Evolutionary conservation across 2,888 invertebrate species (phyloP), one percentile per base, ranked within the genome.

Genomic region (Didymodactylos carnosus): DNA sequence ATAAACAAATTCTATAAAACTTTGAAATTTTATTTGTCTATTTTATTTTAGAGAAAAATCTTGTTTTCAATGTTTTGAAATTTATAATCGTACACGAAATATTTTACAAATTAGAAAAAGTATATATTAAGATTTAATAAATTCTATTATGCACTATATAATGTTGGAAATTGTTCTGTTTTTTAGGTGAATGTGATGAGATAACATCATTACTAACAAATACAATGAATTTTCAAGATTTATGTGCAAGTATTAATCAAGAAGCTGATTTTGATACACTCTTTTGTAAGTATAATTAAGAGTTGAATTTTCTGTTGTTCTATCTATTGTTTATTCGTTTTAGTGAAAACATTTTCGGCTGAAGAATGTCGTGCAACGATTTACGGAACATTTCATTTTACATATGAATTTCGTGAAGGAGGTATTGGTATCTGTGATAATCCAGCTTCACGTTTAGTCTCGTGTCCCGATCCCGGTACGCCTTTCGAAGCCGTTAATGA

Each of bases 371-470:
- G 75, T 6, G 40, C 62, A 23, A 75, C 75, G 1, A 75, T 75
- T 40, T 72, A 75, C 27, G 75, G 75, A n/a, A 71, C 71, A 23
- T 75, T 72, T 49, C 75, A 75, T 35, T 75, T 75, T 43, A 46
- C 69, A 69, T 75, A 75, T 40, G 75, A 75, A 69, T 75, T 75
- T 49, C 71, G 41, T 29, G 75, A 75, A 25, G 71, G 69, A 10
- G 71, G 72, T 23, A 71, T 71, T 43, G 75, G 75, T 39, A 46
- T 69, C 6, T 75, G 75, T 40, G 51, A 75, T 40, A 75, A 75
- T 72, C 49, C 75, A 27, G 43, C 69, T 3, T 69, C 62, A 11
- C 71, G 71, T 39, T 40, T 75, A 39, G 53, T 75, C 2, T 75
- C 75, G 8, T 75, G 75, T 40, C 71, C 75, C 3, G 75, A 75